Conservation (phyloP, 2,113 vertebrate species). For the Tachuris rubrigastra region DNA sequence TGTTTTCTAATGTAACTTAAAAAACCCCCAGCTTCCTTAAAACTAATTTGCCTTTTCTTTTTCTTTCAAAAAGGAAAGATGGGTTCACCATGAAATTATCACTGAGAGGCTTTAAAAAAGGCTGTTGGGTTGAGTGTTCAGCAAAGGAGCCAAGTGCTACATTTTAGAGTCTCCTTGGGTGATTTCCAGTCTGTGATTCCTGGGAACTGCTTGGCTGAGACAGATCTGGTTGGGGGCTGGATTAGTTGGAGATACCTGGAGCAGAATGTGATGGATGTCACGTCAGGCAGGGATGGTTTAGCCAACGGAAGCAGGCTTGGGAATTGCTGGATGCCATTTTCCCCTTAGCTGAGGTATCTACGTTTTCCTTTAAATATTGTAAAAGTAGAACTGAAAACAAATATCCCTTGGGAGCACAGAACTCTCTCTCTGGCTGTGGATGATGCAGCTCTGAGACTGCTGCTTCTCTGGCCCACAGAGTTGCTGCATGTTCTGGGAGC, state of each 20-base stretch:
- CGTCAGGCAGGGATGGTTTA: background rate
- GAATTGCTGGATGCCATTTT: background rate
- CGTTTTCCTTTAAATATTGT: background rate
- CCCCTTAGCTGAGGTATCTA: background rate
- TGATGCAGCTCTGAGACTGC: background rate
- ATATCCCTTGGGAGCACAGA: background rate
- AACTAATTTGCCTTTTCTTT: background rate
- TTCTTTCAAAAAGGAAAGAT: background rate
- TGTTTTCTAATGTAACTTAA: background rate
- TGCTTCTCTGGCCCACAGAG: background rate
- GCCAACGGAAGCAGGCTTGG: background rate
- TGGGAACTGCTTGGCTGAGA: background rate
- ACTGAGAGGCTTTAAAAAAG: background rate
- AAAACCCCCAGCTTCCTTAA: background rate
- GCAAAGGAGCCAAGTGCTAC: background rate
- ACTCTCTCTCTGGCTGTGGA: background rate
- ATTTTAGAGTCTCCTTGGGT: background rate
- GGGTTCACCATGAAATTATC: background rate
- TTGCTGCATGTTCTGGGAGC: fast-evolving
- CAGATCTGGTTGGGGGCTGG: background rate
- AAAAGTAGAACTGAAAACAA: background rate
- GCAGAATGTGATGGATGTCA: background rate
- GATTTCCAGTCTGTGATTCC: background rate
- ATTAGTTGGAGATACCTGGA: background rate
- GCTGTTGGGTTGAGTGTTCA: background rate